Conservation (phyloP, 53 echinoderm and acorn worm species). For the Antedon mediterranea region DNA sequence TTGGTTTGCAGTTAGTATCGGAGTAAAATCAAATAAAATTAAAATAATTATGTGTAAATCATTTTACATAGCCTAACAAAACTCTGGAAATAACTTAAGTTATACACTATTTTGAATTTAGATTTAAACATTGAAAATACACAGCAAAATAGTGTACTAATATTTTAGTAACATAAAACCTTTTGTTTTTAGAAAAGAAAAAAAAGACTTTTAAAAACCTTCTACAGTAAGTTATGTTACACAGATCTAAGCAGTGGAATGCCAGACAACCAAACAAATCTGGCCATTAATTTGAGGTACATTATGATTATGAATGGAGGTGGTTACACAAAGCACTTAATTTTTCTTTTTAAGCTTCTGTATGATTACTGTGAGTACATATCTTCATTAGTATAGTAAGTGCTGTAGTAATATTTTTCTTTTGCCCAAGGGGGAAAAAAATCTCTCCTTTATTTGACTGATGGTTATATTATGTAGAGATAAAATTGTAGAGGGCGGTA, state of each 20-base stretch:
- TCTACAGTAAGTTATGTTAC: not conserved
- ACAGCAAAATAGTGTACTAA: too few relatives aligned
- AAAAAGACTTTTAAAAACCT: too few relatives aligned
- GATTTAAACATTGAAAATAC: too few relatives aligned
- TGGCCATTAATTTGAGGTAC: not conserved
- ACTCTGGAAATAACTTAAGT: too few relatives aligned
- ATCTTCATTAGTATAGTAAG: not conserved
- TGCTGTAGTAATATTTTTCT: not conserved
- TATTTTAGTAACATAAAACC: too few relatives aligned
- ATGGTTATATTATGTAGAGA: not conserved
- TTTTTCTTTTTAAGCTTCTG: not conserved
- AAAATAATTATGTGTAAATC: too few relatives aligned
- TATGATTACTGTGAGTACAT: not conserved
- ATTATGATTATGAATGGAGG: not conserved
- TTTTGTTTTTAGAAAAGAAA: too few relatives aligned
- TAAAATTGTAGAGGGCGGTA: not conserved
- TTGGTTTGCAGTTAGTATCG: too few relatives aligned
- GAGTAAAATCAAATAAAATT: too few relatives aligned
- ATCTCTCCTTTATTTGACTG: not conserved
- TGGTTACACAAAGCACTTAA: not conserved
- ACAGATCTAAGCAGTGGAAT: not conserved
- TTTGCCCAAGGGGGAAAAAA: not conserved
- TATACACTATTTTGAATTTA: too few relatives aligned
- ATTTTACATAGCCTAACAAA: too few relatives aligned
- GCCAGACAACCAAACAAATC: not conserved